A percentile compares a stretch with the other conserved stretches of the same genome.
phyloP scores from a whole-genome alignment of 2,797 vertebrate species.

The Anas flavirostris region DNA sequence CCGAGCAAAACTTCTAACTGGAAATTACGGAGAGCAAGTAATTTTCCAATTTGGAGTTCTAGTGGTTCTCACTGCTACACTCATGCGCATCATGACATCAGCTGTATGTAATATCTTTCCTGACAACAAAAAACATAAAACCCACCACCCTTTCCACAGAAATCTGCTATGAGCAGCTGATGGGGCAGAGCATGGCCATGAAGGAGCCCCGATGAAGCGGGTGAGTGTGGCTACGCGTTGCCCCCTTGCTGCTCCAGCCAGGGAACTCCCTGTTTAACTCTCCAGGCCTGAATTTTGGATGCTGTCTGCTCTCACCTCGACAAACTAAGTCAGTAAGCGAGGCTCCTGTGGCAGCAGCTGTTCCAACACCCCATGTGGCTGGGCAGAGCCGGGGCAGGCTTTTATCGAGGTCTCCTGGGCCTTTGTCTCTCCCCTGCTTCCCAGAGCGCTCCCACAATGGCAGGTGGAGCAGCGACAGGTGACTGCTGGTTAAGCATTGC shows the following conservation, averaged over 20 bases:
- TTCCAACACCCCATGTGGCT: conserved; percentile 22
- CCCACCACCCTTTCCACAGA: neutral
- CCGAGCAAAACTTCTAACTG: neutral
- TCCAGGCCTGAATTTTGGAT: neutral
- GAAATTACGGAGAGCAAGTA: neutral
- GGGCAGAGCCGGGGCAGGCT: neutral
- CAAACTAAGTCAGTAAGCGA: neutral
- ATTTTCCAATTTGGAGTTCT: neutral
- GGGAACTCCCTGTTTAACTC: neutral
- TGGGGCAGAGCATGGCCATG: neutral
- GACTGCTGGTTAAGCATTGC: conserved; percentile 58
- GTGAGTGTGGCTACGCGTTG: accelerated
- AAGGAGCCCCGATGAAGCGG: no score
- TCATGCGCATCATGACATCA: neutral
- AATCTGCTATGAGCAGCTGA: neutral
- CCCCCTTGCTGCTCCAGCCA: neutral
- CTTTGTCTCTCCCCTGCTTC: conserved; percentile 39
- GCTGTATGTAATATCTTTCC: neutral
- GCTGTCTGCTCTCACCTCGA: no score
- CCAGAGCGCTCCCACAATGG: conserved; percentile 24
- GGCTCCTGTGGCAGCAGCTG: conserved; percentile 4
- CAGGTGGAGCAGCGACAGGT: conserved; percentile 42
- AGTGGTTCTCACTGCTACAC: neutral
- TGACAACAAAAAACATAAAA: neutral
- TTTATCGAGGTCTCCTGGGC: conserved; percentile 27